A percentile compares a stretch with the other conserved stretches of the same genome.
Evolutionary conservation across 1,140 invertebrate genomes (phyloP).

Genomic region (Parasteatoda tepidariorum): DNA sequence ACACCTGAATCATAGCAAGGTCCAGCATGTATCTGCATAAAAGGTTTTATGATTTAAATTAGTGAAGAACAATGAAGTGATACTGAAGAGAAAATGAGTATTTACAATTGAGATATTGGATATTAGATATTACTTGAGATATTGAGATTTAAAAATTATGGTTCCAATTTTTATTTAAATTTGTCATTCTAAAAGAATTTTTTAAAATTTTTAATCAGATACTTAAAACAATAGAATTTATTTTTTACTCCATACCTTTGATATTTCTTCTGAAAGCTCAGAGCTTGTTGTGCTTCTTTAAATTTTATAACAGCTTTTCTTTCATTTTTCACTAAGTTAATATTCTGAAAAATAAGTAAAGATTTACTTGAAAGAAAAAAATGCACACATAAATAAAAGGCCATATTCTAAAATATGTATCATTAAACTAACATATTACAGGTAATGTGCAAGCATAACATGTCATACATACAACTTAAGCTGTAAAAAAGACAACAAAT

Average conservation of each 20-base stretch:
- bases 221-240: background rate
- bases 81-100: background rate
- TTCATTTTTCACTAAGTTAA: conserved; percentile 37
- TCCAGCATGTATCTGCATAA: conserved; percentile 53
- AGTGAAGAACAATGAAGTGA: background rate
- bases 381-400: background rate
- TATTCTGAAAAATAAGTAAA: conserved; percentile 19
- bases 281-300: conserved; percentile 33
- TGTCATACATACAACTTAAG: too few species aligned
- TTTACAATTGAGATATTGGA: background rate
- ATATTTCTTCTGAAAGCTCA: conserved; percentile 55
- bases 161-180: too few species aligned
- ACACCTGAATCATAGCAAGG: conserved; percentile 51
- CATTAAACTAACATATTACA: too few species aligned
- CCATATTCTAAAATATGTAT: too few species aligned
- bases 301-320: conserved; percentile 56
- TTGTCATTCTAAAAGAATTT: too few species aligned
- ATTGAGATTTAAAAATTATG: too few species aligned
- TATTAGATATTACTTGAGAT: background rate
- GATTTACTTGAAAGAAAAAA: background rate
- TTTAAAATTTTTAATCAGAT: background rate
- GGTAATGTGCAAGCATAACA: too few species aligned
- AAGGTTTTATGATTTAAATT: background rate
- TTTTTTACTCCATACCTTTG: conserved; percentile 17
- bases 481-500: too few species aligned